phyloP scores from a whole-genome alignment of 2,797 vertebrate genomes.

The Trachops cirrhosus region DNA sequence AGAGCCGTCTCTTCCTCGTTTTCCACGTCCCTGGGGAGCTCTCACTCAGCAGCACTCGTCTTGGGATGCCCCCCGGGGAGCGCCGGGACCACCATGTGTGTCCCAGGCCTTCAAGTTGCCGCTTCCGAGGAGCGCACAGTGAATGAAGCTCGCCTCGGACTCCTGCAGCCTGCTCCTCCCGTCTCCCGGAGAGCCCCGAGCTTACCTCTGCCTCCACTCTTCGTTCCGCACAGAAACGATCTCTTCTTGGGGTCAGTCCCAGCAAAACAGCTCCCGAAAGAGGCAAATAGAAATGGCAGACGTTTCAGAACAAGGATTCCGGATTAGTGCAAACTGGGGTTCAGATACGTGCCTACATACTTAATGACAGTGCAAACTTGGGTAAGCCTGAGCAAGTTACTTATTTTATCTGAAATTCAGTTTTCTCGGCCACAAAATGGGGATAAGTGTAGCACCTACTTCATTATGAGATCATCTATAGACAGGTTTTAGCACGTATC shows the following conservation, averaged over 20 bases:
- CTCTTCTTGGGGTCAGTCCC: not conserved
- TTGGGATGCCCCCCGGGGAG: too few relatives aligned
- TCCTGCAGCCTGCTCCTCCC: accelerated
- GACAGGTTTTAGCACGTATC: not conserved
- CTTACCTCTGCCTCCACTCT: not conserved
- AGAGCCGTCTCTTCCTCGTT: not conserved
- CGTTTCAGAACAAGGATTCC: not conserved
- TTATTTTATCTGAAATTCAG: not conserved
- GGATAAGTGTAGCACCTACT: not conserved
- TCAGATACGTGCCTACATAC: not conserved
- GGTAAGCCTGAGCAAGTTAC: not conserved
- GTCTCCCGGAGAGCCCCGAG: not conserved
- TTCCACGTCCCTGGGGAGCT: not conserved
- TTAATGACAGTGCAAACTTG: not conserved
- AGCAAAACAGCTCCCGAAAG: not conserved
- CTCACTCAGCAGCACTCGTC: not conserved
- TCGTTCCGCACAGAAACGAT: not conserved
- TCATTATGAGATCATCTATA: not conserved
- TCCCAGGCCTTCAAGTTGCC: accelerated
- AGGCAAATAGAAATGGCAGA: not conserved
- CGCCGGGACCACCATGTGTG: accelerated
- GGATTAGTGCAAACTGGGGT: not conserved
- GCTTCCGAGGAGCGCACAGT: accelerated
- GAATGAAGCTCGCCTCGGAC: not conserved
- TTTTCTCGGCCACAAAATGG: not conserved